Conservation (phyloP, 37 sponge, comb jelly and placozoan species). For the Crambe crambe region DNA sequence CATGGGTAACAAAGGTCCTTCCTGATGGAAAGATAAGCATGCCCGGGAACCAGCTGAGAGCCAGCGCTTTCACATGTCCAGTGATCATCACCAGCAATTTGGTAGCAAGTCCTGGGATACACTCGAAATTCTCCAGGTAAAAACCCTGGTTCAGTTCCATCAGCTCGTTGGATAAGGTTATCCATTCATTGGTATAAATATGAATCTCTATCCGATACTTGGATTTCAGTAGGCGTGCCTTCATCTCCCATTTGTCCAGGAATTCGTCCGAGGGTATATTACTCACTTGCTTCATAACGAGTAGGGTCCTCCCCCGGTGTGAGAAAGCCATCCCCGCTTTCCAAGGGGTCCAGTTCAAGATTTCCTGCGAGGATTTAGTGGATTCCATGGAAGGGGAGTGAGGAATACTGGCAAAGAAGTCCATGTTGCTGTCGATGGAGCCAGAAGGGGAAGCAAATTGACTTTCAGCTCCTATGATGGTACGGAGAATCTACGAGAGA, state of each 20-base stretch:
- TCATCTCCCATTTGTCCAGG: background rate
- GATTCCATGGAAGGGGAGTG: no score
- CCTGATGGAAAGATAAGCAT: constrained; percentile 21
- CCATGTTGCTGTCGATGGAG: no score
- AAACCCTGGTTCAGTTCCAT: background rate
- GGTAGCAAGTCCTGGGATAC: constrained; percentile 46
- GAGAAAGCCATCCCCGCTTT: constrained; percentile 59
- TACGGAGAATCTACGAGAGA: constrained; percentile 32
- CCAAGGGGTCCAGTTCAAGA: constrained; percentile 73
- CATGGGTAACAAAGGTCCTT: constrained; percentile 10
- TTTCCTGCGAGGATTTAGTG: constrained; percentile 3
- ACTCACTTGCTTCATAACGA: constrained; percentile 43
- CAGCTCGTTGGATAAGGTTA: constrained; percentile 12
- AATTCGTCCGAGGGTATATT: background rate
- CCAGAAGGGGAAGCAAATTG: no score
- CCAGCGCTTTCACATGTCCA: constrained; percentile 70
- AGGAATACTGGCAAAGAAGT: no score
- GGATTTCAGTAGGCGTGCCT: background rate
- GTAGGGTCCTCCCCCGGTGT: constrained; percentile 33
- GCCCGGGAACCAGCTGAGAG: constrained; percentile 71
- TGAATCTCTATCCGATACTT: constrained; percentile 46
- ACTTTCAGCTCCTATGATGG: background rate
- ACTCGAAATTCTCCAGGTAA: background rate
- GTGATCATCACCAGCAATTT: constrained; percentile 62
- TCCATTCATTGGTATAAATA: constrained; percentile 49